Base-by-base conservation (phyloP, 2,113 vertebrate genomes). In the Tachysurus vachellii region DNA sequence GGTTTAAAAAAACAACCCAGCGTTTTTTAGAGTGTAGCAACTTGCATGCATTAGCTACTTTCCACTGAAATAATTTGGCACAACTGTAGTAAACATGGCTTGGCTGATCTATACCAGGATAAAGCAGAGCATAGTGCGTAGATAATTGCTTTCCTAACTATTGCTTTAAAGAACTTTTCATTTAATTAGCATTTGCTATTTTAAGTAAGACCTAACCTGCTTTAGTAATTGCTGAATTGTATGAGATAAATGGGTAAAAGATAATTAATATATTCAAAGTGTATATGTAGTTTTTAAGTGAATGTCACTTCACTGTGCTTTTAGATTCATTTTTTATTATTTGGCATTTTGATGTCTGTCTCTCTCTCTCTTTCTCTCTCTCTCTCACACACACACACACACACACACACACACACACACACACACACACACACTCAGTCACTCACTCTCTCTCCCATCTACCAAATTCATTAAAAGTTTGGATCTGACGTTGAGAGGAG, bases 401-500 rank as follows among this genome's bases (percentile, higher is more conserved):
- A 44, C 50, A 19, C 53, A 56, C 76, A 5, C n/a, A 28, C 44
- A 14, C 80, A 44, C 50, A 19, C 53, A 56, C 76, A 5, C n/a
- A 28, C 44, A 14, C 73, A 36, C 80, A 44, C 50, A 19, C 53
- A 56, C 76, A 5, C n/a, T 28, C 44, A 14, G 44, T 76, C 75
- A 19, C 36, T 73, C 70, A 2, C 73, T 76, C 73, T 50, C 73
- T 53, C 75, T 8, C 47, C 56, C 79, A 86, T 79, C 62, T 85
- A 84, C 28, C 84, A 83, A 89, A 62, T 85, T 89, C 59, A 88
- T 89, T 76, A 66, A 68, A 86, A 84, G 75, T 81, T 80, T 53
- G 86, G 59, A 79, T 81, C 36, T 47, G 68, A 82, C 47, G 75
- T 75, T 31, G 56, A 36, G 70, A 59, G 47, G 76, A 85, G 61